Conservation (phyloP, 2,797 vertebrate genomes). For the Rousettus madagascariensis region DNA sequence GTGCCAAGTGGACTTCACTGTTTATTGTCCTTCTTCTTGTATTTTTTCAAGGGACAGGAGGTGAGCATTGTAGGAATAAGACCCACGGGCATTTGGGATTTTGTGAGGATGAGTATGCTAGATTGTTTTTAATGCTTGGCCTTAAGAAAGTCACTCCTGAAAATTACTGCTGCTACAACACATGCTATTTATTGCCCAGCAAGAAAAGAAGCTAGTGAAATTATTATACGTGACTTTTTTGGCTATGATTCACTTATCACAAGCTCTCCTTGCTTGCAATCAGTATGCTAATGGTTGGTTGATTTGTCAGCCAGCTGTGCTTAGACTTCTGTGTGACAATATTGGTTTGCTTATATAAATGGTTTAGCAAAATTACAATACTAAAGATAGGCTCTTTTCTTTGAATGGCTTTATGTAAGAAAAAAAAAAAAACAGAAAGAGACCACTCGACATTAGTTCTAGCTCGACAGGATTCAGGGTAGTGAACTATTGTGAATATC, state of each 20-base stretch:
- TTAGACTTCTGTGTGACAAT: constrained; percentile 39
- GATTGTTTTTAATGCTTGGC: neutral
- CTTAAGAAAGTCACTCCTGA: neutral
- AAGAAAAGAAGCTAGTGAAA: neutral
- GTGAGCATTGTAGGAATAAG: neutral
- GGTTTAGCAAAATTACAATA: constrained; percentile 19
- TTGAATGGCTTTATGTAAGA: constrained; percentile 40
- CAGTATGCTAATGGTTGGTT: constrained; percentile 6
- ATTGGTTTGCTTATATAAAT: constrained; percentile 38
- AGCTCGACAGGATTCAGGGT: constrained; percentile 47
- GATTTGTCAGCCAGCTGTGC: constrained; percentile 27
- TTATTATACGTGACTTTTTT: neutral
- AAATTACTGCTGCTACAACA: neutral
- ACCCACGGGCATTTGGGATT: neutral
- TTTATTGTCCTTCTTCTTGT: neutral
- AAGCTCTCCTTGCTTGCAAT: constrained; percentile 36
- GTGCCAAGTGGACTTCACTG: neutral
- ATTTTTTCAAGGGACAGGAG: neutral
- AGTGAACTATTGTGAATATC: constrained; percentile 69
- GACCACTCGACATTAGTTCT: constrained; percentile 33
- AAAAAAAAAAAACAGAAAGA: neutral
- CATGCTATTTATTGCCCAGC: neutral
- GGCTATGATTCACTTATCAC: constrained; percentile 34
- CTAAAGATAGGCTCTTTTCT: neutral
- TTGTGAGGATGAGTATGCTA: neutral